Evolutionary conservation across 2,113 vertebrate species (phyloP).

Genomic region (Noctilio leporinus): DNA sequence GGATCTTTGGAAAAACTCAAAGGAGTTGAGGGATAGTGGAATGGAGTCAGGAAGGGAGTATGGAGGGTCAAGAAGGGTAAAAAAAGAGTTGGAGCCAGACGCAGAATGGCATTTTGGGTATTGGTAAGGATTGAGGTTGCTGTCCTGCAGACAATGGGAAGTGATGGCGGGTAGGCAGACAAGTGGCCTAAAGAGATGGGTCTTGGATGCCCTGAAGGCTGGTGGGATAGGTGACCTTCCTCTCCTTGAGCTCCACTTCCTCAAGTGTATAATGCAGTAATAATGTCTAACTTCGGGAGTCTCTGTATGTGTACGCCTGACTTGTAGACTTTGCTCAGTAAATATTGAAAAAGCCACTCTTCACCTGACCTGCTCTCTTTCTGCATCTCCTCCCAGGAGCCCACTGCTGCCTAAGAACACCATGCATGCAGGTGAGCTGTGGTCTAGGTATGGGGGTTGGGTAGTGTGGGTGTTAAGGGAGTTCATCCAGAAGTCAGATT

Average conservation of each 20-base stretch:
- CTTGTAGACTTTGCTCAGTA: background rate
- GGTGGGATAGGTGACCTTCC: background rate
- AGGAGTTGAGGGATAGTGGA: background rate
- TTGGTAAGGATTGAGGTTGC: background rate
- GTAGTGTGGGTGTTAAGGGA: background rate
- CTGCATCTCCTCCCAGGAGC: slow-evolving; percentile 3
- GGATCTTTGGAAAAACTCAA: background rate
- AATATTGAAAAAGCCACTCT: background rate
- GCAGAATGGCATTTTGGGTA: background rate
- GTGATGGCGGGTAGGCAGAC: background rate
- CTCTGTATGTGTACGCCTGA: background rate
- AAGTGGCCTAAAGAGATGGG: background rate
- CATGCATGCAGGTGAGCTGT: slow-evolving; percentile 54
- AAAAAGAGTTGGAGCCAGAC: background rate
- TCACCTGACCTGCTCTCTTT: background rate
- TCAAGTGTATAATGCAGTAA: background rate
- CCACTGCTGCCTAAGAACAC: slow-evolving; percentile 55
- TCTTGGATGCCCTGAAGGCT: background rate
- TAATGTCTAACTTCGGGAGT: background rate
- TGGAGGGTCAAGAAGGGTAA: background rate
- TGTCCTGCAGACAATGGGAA: background rate
- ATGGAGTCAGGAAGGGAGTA: background rate
- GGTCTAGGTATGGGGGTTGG: too few species aligned
- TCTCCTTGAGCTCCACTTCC: background rate
- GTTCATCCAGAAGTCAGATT: background rate